Percentiles rank a stretch among this genome's conserved stretches.
These are phyloP conservation scores for Pteropus alecto DNA, from an alignment of 2,113 vertebrate species.

Conservation along the genomic window DNA sequence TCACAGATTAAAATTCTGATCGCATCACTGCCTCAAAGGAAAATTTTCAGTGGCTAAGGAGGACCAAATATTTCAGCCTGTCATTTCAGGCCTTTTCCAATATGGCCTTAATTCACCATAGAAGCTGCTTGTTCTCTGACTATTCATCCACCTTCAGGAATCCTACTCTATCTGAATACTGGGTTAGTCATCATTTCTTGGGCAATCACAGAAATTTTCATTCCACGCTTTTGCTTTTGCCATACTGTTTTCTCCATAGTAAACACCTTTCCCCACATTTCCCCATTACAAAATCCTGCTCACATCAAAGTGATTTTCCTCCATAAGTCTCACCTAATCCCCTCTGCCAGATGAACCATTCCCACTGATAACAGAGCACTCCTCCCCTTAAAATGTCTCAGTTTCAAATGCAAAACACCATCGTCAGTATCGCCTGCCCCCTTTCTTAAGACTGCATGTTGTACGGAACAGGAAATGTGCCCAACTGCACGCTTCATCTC, in stretches of 20 bases:
- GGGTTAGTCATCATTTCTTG: not conserved
- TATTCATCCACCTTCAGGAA: not conserved
- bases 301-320: not conserved
- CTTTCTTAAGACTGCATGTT: not conserved
- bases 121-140: not conserved
- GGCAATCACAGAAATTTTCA: not conserved
- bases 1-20: not conserved
- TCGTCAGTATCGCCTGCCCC: not conserved
- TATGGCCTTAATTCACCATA: not conserved
- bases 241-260: not conserved
- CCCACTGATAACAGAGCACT: not conserved
- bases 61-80: not conserved
- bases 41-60: not conserved
- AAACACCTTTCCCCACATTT: not conserved
- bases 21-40: not conserved
- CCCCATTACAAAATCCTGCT: not conserved
- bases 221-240: not conserved
- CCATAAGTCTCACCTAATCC: not conserved
- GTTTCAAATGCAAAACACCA: not conserved
- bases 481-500: not conserved
- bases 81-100: not conserved
- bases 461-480: not conserved
- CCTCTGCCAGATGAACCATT: not conserved
- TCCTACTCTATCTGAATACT: not conserved
- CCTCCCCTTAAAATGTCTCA: not conserved